Conservation (phyloP, 1,140 invertebrate species). For the Diabrotica virgifera region DNA sequence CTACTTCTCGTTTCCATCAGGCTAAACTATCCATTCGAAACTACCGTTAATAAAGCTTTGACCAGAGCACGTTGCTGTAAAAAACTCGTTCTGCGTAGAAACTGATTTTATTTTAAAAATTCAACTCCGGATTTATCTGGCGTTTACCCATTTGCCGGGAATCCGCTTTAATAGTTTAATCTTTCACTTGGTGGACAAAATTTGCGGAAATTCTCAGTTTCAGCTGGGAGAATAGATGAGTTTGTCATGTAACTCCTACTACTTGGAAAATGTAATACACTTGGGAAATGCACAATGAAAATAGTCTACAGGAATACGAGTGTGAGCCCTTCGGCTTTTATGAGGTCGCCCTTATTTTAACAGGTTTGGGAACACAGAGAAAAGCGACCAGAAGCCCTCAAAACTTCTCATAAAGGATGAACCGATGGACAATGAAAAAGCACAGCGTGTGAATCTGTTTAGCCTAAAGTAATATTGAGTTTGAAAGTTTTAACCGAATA, state of each 20-base stretch:
- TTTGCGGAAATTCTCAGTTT: no score
- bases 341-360: constrained; percentile 2
- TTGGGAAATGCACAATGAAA: neutral
- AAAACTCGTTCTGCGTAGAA: no score
- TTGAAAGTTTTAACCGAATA: neutral
- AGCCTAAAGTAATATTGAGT: constrained; percentile 2
- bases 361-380: neutral
- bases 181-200: no score
- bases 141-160: no score
- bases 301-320: neutral
- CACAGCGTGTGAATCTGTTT: neutral
- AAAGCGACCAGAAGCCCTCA: neutral
- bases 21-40: no score
- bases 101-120: no score
- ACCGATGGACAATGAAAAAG: constrained; percentile 2
- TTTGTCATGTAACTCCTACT: constrained; percentile 2
- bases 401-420: neutral
- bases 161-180: no score
- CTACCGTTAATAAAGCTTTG: no score
- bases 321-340: neutral
- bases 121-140: no score
- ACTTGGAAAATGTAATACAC: neutral
- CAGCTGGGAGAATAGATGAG: neutral
- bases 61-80: no score
- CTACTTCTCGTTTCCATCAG: no score